These are phyloP conservation scores for Coboldia fuscipes DNA, from an alignment of 1,140 invertebrate genomes.

Conservation along the genomic window DNA sequence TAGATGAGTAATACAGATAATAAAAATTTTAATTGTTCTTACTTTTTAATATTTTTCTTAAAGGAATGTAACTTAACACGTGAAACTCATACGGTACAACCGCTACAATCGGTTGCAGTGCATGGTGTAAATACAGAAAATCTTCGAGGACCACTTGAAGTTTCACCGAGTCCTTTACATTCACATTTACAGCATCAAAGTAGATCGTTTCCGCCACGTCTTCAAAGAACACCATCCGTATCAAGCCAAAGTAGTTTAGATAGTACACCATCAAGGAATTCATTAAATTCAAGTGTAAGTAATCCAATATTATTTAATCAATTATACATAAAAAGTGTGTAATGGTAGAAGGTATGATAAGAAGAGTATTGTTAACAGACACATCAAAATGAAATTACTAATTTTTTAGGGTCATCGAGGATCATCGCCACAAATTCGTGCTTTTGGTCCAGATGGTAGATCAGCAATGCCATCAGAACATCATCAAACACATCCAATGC, in stretches of 20 bases:
- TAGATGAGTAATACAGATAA: too few species aligned
- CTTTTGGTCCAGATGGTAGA: slow-evolving; percentile 49
- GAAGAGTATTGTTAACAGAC: too few species aligned
- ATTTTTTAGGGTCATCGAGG: slow-evolving; percentile 37
- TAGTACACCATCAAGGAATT: slow-evolving; percentile 40
- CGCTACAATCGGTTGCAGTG: slow-evolving; percentile 12
- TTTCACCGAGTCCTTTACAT: slow-evolving; percentile 18
- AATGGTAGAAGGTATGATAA: too few species aligned
- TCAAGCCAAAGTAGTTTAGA: slow-evolving; percentile 63
- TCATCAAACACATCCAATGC: slow-evolving; percentile 12
- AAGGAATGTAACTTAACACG: slow-evolving; percentile 43
- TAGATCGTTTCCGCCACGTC: slow-evolving; percentile 23
- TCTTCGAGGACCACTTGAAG: slow-evolving; percentile 14
- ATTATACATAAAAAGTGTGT: too few species aligned
- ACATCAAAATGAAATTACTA: too few species aligned
- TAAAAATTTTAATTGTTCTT: slow-evolving; percentile 2
- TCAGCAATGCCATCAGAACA: slow-evolving; percentile 18
- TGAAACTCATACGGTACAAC: slow-evolving; percentile 35
- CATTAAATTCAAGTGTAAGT: slow-evolving; percentile 19
- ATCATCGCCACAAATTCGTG: slow-evolving; percentile 54
- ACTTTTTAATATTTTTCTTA: slow-evolving; percentile 9
- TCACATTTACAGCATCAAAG: slow-evolving; percentile 17
- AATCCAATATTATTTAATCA: background rate
- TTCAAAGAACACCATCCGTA: slow-evolving; percentile 46
- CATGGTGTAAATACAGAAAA: slow-evolving; percentile 19